Percentiles rank a stretch among this genome's conserved stretches.
These are phyloP conservation scores for Dissostichus mawsoni DNA, from an alignment of 2,113 vertebrate genomes.

Conservation along the genomic window DNA sequence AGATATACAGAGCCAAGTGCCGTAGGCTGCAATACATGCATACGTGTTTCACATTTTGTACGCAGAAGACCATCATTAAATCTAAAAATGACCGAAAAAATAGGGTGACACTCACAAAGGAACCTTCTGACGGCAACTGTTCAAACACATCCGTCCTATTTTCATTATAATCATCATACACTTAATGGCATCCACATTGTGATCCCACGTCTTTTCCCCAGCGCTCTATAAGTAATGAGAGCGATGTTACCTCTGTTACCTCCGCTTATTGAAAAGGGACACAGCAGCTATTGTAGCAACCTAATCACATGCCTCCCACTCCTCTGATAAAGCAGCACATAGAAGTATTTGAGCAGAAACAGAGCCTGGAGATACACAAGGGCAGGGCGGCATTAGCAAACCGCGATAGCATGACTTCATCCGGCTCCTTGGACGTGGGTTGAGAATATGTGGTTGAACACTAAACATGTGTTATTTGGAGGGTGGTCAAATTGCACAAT, in stretches of 20 bases:
- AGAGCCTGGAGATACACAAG: slow-evolving; percentile 12
- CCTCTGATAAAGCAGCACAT: slow-evolving; percentile 34
- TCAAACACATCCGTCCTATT: slow-evolving; percentile 48
- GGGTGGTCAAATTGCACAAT: not conserved
- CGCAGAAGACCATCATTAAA: slow-evolving; percentile 32
- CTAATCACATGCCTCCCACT: slow-evolving; percentile 42
- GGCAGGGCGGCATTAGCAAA: not conserved
- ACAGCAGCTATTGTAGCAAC: slow-evolving; percentile 19
- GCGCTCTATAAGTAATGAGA: slow-evolving; percentile 1
- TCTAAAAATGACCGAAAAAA: slow-evolving; percentile 10
- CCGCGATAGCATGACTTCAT: slow-evolving; percentile 12
- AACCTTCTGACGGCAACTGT: slow-evolving; percentile 26
- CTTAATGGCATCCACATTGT: not conserved
- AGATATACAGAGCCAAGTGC: slow-evolving; percentile 34
- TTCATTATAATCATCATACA: slow-evolving; percentile 24
- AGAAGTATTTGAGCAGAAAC: not conserved
- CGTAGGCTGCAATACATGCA: not conserved
- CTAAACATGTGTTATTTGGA: not conserved
- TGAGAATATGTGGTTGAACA: slow-evolving; percentile 18
- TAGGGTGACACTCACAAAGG: slow-evolving; percentile 29
- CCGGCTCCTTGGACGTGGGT: not conserved
- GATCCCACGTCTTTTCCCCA: slow-evolving; percentile 6
- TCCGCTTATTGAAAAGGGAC: slow-evolving; percentile 23
- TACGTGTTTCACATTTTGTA: slow-evolving; percentile 25
- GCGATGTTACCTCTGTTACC: slow-evolving; percentile 17